These are phyloP conservation scores for Trachops cirrhosus DNA, from an alignment of 2,797 vertebrate genomes.

Conservation along the genomic window DNA sequence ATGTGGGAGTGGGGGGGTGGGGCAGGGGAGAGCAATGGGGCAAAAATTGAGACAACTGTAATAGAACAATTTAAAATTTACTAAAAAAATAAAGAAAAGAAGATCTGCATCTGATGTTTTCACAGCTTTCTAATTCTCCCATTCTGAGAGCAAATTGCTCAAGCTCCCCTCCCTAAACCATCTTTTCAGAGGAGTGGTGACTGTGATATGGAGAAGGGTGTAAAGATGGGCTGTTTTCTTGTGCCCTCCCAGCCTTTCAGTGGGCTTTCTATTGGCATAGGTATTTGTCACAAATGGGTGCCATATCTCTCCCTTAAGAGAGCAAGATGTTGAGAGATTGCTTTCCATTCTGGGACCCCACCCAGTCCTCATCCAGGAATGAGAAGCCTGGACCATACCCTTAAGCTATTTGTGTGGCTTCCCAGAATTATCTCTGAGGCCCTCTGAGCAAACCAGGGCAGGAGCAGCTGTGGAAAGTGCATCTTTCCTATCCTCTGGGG, in stretches of 20 bases:
- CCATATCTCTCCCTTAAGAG: neutral
- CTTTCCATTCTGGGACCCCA: neutral
- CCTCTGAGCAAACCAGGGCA: neutral
- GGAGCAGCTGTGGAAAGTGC: neutral
- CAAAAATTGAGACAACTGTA: too few relatives aligned
- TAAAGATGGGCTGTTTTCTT: neutral
- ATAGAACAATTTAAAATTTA: too few relatives aligned
- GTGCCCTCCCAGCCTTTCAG: neutral
- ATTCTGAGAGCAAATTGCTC: neutral
- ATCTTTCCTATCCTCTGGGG: neutral
- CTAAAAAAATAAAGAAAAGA: too few relatives aligned
- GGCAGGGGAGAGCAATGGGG: too few relatives aligned
- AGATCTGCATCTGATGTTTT: neutral
- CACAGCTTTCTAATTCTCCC: neutral
- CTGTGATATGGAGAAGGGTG: neutral
- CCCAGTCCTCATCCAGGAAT: neutral
- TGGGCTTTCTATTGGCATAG: neutral
- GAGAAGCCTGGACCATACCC: neutral
- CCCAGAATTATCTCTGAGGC: neutral
- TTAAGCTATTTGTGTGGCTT: neutral
- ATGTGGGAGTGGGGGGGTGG: too few relatives aligned
- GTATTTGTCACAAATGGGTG: neutral
- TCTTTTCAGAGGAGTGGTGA: neutral
- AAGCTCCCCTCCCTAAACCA: neutral
- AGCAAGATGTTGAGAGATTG: neutral